phyloP scores from a whole-genome alignment of 64 coral and sea anemone species.

The Catalaphyllia jardinei region DNA sequence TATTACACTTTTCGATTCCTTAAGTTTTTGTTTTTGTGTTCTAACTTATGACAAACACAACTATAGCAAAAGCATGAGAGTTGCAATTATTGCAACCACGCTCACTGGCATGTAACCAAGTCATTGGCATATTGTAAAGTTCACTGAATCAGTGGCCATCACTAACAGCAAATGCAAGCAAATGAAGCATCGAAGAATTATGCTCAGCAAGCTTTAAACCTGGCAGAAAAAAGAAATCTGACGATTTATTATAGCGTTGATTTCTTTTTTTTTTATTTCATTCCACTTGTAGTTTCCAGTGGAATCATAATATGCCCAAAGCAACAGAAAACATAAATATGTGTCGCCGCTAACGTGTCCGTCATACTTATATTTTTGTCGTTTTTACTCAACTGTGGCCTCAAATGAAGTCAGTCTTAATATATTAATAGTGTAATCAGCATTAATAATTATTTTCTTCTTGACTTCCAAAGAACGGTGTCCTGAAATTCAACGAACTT shows the following conservation, averaged over 20 bases:
- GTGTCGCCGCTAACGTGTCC: no score
- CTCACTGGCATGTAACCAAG: not conserved
- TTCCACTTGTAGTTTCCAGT: not conserved
- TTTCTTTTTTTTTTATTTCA: not conserved
- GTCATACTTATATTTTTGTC: no score
- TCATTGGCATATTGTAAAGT: not conserved
- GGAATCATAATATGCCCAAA: not conserved
- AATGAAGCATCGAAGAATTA: not conserved
- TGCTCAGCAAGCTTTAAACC: conserved; percentile 8
- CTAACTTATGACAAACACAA: not conserved
- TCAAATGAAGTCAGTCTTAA: not conserved
- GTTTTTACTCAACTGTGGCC: not conserved
- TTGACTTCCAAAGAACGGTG: no score
- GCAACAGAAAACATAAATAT: not conserved
- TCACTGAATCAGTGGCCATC: not conserved
- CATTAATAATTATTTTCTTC: no score
- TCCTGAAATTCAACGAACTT: no score
- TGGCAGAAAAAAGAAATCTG: conserved; percentile 8
- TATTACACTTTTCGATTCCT: not conserved
- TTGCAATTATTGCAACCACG: not conserved
- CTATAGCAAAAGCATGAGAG: no score
- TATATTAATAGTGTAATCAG: no score
- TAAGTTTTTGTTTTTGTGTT: not conserved
- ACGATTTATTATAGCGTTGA: not conserved
- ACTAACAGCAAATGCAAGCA: conserved; percentile 4